Conservation (phyloP, 1,140 invertebrate species). For the Heliconius hermathena region DNA sequence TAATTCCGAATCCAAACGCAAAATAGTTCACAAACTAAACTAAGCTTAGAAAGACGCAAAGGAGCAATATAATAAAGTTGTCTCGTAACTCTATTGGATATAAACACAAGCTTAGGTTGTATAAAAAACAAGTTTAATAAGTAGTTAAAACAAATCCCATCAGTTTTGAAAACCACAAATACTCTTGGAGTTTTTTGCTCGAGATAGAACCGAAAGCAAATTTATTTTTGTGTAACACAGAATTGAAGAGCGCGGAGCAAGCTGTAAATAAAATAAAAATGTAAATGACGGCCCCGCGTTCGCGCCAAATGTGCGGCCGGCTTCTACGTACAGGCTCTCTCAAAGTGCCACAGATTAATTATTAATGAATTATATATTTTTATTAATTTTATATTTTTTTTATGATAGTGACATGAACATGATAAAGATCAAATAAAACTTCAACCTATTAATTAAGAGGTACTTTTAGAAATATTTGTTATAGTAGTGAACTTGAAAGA, state of each 20-base stretch:
- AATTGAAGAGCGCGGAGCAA: conserved; percentile 42
- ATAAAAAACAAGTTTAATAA: conserved; percentile 15
- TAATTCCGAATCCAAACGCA: no score
- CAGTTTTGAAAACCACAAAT: conserved; percentile 34
- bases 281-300: conserved; percentile 57
- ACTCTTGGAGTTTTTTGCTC: conserved; percentile 34
- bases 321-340: conserved; percentile 20
- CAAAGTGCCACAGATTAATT: conserved; percentile 23
- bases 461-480: no score
- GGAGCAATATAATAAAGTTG: not conserved
- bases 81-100: not conserved
- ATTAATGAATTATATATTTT: not conserved
- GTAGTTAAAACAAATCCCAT: conserved; percentile 23
- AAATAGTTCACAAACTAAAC: not conserved
- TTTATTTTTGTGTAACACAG: conserved; percentile 48
- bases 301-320: conserved; percentile 43
- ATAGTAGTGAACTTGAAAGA: no score
- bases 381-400: not conserved
- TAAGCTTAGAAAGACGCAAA: not conserved
- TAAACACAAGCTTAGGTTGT: not conserved
- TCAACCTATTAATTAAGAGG: no score
- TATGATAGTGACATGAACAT: not conserved
- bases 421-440: no score
- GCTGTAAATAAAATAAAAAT: conserved; percentile 76
- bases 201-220: conserved; percentile 38